These are phyloP conservation scores for Andrena marginata DNA, from an alignment of 2,888 invertebrate genomes.

Conservation along the genomic window DNA sequence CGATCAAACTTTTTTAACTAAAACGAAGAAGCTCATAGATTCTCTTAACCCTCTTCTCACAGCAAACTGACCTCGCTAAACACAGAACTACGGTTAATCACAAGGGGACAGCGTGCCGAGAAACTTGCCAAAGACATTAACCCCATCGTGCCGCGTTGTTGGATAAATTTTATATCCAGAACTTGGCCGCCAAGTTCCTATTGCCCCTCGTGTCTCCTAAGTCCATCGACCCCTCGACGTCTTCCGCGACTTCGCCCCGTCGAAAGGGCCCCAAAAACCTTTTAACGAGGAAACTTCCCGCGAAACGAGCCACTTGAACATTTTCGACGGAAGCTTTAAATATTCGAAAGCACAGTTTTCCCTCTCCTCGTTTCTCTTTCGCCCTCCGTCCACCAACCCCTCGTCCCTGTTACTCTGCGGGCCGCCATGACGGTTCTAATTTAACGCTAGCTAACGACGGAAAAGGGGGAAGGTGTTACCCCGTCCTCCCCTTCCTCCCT, in stretches of 20 bases:
- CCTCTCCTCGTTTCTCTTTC: conserved; percentile 22
- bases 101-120: neutral
- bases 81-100: neutral
- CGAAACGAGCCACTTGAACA: conserved; percentile 74
- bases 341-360: conserved; percentile 70
- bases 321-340: conserved; percentile 76
- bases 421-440: conserved; percentile 75
- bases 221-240: conserved; percentile 42
- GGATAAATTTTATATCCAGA: conserved; percentile 60
- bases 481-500: neutral
- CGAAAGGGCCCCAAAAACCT: conserved; percentile 53
- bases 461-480: conserved; percentile 52
- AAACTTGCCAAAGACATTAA: conserved; percentile 26
- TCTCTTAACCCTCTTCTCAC: neutral
- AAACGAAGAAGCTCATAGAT: neutral
- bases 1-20: neutral
- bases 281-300: conserved; percentile 78
- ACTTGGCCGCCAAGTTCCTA: conserved; percentile 39
- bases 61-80: neutral
- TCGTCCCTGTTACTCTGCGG: conserved; percentile 41
- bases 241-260: conserved; percentile 33
- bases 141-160: conserved; percentile 3
- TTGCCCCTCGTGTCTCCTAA: conserved; percentile 15
- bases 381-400: neutral
- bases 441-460: conserved; percentile 76